Percentiles rank a stretch among this genome's conserved stretches.
These are phyloP conservation scores for Microctonus hyperodae DNA, from an alignment of 2,888 invertebrate species.

Conservation along the genomic window DNA sequence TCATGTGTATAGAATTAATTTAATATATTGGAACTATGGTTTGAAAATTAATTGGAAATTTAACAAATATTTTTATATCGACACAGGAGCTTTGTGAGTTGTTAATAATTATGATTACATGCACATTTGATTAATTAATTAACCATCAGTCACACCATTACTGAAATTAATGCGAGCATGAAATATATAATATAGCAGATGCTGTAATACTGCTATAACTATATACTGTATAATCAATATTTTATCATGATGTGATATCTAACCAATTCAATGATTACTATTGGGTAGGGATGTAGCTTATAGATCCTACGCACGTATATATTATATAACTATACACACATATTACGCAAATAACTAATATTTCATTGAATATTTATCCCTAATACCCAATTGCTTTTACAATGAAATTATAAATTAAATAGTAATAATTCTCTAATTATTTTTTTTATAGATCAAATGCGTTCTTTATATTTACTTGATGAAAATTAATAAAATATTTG, in stretches of 20 bases:
- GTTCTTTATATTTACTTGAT: too few species aligned
- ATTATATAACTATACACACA: too few species aligned
- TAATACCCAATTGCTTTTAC: too few species aligned
- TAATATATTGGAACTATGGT: slow-evolving; percentile 19
- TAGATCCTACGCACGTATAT: background rate
- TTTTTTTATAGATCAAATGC: too few species aligned
- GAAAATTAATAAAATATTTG: too few species aligned
- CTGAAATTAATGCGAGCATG: slow-evolving; percentile 52
- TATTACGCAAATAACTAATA: too few species aligned
- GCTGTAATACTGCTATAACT: too few species aligned
- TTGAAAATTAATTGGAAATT: slow-evolving; percentile 13
- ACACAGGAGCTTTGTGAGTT: background rate
- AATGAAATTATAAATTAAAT: too few species aligned
- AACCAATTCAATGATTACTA: slow-evolving; percentile 9
- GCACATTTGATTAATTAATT: slow-evolving; percentile 51
- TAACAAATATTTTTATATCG: background rate
- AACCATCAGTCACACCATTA: slow-evolving; percentile 53
- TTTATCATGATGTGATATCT: slow-evolving; percentile 12
- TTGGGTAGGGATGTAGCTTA: background rate
- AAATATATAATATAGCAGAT: slow-evolving; percentile 24
- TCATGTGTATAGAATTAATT: slow-evolving; percentile 12
- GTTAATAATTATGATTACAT: background rate
- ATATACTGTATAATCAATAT: slow-evolving; percentile 4
- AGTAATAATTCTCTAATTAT: too few species aligned
- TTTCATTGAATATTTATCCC: too few species aligned